Evolutionary conservation across 2,888 invertebrate genomes (phyloP), one percentile per base, ranked within the genome.

Genomic region (Eupithecia subumbrata): DNA sequence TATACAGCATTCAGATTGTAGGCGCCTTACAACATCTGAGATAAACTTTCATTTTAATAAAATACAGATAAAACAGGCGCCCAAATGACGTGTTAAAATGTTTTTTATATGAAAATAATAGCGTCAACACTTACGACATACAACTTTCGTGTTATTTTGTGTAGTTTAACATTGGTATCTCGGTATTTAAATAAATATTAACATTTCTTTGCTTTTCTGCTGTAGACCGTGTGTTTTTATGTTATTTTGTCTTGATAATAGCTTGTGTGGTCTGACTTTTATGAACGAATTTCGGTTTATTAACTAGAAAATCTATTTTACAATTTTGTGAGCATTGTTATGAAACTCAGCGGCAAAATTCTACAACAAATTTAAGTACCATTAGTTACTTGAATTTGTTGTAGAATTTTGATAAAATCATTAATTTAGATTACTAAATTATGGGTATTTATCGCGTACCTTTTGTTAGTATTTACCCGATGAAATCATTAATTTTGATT

Each of bases 141-240:
- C 60, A 25, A 70, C 25, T 72, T 69, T 69, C 52, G 72, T 72
- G 66, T 71, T 48, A 74, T 74, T 66, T 69, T 45, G 60, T 48
- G 43, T 70, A 18, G 73, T 69, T 69, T 75, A 75, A 74, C 75
- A 79, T 80, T 60, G 71, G 37, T 76, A 71, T 76, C 48, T 71
- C 14, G n/a, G 25, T 40, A 76, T 73, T 76, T 68, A 68, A 68
- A 71, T 73, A 73, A 40, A 43, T 45, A 73, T 71, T 76, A 69
- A 68, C 73, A 73, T 73, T 73, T 60, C 56, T 67, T 52, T 69
- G 56, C 72, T 34, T 64, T 64, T 64, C 18, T 68, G 25, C 68
- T 40, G 43, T 68, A 22, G 3, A 45, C 43, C 22, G 25, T 40
- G 22, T 67, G 2, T 14, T 43, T 43, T 43, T n/a, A 43, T 64